Percentiles rank a stretch among this genome's conserved stretches.
Evolutionary conservation across 2,113 vertebrate species (phyloP).

Genomic region (Capra hircus): DNA sequence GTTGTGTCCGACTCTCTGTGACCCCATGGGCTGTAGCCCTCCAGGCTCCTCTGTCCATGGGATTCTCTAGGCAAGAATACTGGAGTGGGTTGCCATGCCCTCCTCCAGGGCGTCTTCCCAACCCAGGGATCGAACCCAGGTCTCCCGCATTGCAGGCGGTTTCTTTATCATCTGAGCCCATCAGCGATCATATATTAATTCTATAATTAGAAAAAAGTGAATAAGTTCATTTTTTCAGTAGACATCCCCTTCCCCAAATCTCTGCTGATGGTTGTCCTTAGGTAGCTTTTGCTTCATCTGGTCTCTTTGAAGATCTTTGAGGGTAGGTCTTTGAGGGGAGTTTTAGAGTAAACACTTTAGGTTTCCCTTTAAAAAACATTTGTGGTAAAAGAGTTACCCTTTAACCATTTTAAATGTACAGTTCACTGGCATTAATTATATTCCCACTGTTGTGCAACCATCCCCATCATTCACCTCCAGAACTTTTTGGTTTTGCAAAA

Average conservation of each 20-base stretch:
- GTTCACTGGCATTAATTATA: neutral
- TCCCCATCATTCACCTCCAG: neutral
- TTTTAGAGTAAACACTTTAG: neutral
- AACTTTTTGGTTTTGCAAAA: neutral
- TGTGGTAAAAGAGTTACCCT: neutral
- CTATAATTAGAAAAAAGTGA: neutral
- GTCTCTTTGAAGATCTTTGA: neutral
- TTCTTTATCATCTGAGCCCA: neutral
- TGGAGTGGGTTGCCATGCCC: neutral
- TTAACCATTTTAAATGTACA: neutral
- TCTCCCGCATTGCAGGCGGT: neutral
- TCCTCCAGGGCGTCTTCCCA: neutral
- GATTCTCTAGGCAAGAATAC: neutral
- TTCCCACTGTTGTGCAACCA: neutral
- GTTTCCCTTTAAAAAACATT: neutral
- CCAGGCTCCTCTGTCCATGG: neutral
- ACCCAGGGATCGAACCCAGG: neutral
- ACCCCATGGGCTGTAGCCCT: neutral
- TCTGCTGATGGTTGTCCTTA: neutral
- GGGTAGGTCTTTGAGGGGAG: neutral
- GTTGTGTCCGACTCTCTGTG: neutral
- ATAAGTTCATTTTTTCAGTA: neutral
- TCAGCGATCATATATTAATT: neutral
- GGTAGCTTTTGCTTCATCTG: neutral
- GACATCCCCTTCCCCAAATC: neutral